Conservation (phyloP, 2,113 vertebrate species). For the Machaerirhynchus nigripectus region DNA sequence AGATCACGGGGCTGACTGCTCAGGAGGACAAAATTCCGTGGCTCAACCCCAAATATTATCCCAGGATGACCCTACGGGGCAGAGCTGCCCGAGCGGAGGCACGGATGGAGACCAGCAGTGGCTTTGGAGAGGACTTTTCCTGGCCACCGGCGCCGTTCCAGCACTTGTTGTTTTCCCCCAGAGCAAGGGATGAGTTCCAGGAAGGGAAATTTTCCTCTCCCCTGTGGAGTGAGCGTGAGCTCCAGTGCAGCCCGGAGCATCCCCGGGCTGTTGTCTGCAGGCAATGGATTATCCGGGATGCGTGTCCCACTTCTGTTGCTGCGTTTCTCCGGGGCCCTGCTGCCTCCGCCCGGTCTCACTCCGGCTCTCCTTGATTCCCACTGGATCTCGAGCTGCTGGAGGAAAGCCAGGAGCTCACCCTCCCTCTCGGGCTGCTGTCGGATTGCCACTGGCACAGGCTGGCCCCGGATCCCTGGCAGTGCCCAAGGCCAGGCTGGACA, state of each 20-base stretch:
- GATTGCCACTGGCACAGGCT: not conserved
- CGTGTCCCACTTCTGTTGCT: fast-evolving
- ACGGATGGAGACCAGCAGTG: not conserved
- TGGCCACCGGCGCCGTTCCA: not conserved
- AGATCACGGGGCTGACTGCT: fast-evolving
- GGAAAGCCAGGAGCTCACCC: not conserved
- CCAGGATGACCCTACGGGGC: not conserved
- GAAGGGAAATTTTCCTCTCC: not conserved
- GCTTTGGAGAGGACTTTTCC: not conserved
- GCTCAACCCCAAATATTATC: not conserved
- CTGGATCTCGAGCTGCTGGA: not conserved
- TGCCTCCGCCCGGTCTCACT: not conserved
- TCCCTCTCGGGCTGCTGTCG: not conserved
- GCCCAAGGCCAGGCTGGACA: not conserved
- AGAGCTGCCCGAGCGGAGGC: not conserved
- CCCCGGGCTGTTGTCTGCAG: not conserved
- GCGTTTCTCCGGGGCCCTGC: not conserved
- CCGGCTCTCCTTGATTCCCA: not conserved
- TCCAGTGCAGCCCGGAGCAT: fast-evolving
- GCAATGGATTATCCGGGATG: not conserved
- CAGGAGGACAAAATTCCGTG: not conserved
- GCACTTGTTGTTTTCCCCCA: not conserved
- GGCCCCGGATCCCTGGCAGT: not conserved
- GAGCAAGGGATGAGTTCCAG: not conserved
- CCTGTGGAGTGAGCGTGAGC: fast-evolving